Evolutionary conservation across 2,888 invertebrate species (phyloP).

Genomic region (Dasypogon diadema): DNA sequence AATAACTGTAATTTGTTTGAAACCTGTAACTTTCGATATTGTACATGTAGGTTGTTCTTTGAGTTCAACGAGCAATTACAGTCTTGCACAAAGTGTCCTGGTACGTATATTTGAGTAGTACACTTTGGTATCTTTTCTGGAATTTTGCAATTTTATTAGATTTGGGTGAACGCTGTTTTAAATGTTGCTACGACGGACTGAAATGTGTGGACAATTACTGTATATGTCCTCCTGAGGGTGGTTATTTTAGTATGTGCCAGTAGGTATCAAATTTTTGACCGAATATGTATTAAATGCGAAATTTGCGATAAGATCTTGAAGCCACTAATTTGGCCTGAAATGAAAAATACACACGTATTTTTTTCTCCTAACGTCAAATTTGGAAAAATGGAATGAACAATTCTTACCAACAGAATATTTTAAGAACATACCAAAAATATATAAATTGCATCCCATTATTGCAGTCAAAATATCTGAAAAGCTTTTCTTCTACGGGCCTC

Average conservation of each 20-base stretch:
- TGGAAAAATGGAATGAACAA: too few relatives aligned
- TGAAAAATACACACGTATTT: too few relatives aligned
- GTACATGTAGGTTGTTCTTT: background rate
- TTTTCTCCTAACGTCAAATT: too few relatives aligned
- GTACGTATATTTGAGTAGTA: background rate
- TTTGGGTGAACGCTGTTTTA: background rate
- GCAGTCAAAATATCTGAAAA: too few relatives aligned
- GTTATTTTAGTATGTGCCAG: slow-evolving; percentile 24
- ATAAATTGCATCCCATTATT: too few relatives aligned
- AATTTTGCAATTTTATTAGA: background rate
- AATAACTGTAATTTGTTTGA: background rate
- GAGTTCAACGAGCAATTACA: background rate
- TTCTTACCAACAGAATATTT: too few relatives aligned
- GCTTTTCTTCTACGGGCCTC: too few relatives aligned
- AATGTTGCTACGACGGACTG: slow-evolving; percentile 16
- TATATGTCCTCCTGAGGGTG: slow-evolving; percentile 7
- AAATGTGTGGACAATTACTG: slow-evolving; percentile 18
- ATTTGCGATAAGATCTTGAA: too few relatives aligned
- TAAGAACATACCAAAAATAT: too few relatives aligned
- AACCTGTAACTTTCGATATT: background rate
- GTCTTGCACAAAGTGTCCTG: background rate
- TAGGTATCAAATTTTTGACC: slow-evolving; percentile 14
- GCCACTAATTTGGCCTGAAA: too few relatives aligned
- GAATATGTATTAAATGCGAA: background rate
- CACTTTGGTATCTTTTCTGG: background rate